Conservation (phyloP, 2,113 vertebrate genomes). For the Noturus placidus region DNA sequence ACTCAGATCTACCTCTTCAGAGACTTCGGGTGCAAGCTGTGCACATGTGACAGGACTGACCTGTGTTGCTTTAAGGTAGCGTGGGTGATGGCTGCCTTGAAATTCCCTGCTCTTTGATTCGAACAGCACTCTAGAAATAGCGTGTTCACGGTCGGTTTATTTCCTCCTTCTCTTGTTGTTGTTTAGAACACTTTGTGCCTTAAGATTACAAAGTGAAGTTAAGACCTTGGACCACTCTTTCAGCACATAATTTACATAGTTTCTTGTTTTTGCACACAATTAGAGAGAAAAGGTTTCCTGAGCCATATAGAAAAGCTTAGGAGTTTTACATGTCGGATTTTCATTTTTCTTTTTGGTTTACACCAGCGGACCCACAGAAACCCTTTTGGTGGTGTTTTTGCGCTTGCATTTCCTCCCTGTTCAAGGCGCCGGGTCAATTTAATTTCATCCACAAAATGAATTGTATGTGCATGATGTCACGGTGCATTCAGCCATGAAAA, state of each 20-base stretch:
- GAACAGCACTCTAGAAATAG: constrained; percentile 69
- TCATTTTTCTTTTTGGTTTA: neutral
- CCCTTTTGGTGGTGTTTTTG: neutral
- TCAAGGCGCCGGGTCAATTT: neutral
- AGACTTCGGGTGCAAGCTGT: constrained; percentile 36
- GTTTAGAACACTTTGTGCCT: neutral
- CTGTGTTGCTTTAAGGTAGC: constrained; percentile 66
- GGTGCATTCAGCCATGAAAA: neutral
- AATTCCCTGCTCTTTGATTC: constrained; percentile 44
- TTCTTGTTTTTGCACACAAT: neutral
- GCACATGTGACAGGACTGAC: constrained; percentile 57
- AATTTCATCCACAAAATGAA: neutral
- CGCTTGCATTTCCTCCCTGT: neutral
- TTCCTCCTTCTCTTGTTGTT: constrained; percentile 12
- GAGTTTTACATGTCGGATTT: neutral
- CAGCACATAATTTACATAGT: neutral
- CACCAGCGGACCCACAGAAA: neutral
- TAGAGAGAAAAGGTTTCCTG: neutral
- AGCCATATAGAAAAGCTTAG: neutral
- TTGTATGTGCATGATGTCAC: neutral
- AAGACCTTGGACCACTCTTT: neutral
- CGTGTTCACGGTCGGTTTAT: constrained; percentile 25
- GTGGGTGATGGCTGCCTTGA: constrained; percentile 67
- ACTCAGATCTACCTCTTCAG: constrained; percentile 44
- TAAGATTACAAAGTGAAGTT: constrained; percentile 20